Percentiles rank a stretch among this genome's conserved stretches.
These are phyloP conservation scores for Anas platyrhynchos DNA, from an alignment of 2,113 vertebrate species.

Conservation along the genomic window DNA sequence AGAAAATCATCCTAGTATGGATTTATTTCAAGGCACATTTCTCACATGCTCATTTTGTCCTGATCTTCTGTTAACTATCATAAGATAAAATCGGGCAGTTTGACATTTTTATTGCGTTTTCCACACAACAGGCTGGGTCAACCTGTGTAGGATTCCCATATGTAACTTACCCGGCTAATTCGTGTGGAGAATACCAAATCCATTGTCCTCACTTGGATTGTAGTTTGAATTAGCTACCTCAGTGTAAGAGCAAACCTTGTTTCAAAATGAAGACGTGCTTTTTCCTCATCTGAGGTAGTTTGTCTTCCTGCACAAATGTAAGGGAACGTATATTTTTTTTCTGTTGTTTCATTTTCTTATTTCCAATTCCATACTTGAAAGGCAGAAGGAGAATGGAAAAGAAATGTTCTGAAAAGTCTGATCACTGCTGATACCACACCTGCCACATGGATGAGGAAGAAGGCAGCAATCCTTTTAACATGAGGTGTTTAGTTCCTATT, in stretches of 20 bases:
- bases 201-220: not conserved
- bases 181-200: not conserved
- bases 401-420: not conserved
- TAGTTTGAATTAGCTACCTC: not conserved
- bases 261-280: not conserved
- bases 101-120: slow-evolving; percentile 12
- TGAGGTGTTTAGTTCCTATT: not conserved
- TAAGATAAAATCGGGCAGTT: slow-evolving; percentile 7
- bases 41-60: not conserved
- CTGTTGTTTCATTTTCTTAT: not conserved
- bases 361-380: not conserved
- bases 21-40: slow-evolving; percentile 16
- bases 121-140: not conserved
- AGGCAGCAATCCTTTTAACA: not conserved
- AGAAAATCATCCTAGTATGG: slow-evolving; percentile 1
- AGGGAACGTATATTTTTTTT: not conserved
- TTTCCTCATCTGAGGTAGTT: not conserved
- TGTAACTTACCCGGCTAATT: not conserved
- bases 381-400: not conserved
- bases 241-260: not conserved
- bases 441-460: not conserved
- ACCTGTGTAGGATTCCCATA: not conserved
- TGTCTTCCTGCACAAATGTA: not conserved
- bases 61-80: not conserved
- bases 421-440: not conserved